A percentile compares a stretch with the other conserved stretches of the same genome.
These are phyloP conservation scores for Anthoscopus minutus DNA, from an alignment of 2,113 vertebrate species.

Conservation along the genomic window DNA sequence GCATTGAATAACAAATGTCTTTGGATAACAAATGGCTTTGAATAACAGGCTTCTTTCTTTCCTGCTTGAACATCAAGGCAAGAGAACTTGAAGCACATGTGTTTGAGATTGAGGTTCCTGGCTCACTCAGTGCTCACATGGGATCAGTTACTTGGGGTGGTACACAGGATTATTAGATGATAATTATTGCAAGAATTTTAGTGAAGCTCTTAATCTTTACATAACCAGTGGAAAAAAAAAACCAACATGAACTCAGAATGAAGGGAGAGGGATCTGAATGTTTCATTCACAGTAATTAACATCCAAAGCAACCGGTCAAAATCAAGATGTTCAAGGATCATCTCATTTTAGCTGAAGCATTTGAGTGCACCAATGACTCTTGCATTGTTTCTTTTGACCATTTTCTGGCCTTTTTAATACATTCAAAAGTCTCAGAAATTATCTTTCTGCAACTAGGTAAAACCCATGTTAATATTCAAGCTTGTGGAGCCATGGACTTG, in stretches of 20 bases:
- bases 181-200: background rate
- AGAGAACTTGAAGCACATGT: background rate
- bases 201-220: background rate
- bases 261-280: background rate
- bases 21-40: too few species aligned
- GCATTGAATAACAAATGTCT: background rate
- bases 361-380: background rate
- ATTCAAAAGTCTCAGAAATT: background rate
- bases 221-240: background rate
- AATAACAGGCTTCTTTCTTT: background rate
- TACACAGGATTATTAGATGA: background rate
- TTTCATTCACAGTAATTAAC: background rate
- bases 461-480: background rate
- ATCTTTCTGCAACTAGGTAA: background rate
- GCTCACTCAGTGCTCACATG: background rate
- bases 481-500: background rate
- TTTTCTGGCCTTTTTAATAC: background rate
- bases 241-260: rapidly evolving
- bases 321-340: background rate
- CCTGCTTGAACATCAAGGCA: background rate
- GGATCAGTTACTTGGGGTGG: background rate
- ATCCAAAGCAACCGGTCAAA: background rate
- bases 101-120: background rate
- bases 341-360: background rate
- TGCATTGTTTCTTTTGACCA: background rate